phyloP scores from a whole-genome alignment of 2,888 invertebrate species.

The Dyspetes luteomarginatus region DNA sequence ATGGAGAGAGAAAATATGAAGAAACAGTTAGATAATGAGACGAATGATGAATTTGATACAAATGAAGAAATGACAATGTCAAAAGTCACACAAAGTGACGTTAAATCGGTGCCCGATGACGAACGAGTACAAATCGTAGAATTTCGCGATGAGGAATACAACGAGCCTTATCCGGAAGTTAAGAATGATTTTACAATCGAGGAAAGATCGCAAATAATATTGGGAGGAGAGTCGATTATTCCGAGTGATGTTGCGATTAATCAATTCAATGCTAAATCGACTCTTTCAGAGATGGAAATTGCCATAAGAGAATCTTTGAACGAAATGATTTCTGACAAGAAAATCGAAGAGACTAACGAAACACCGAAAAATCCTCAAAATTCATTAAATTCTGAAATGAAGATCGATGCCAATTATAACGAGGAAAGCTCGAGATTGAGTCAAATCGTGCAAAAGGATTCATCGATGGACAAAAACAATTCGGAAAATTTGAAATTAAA shows the following conservation, averaged over 20 bases:
- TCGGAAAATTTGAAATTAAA: not conserved
- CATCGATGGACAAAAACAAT: not conserved
- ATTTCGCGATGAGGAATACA: slow-evolving; percentile 80
- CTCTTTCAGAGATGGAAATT: slow-evolving; percentile 76
- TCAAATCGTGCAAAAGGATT: not conserved
- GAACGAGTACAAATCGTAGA: slow-evolving; percentile 82
- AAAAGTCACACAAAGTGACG: slow-evolving; percentile 61
- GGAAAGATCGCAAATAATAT: slow-evolving; percentile 77
- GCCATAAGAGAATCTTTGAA: slow-evolving; percentile 75
- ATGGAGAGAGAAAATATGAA: slow-evolving; percentile 86
- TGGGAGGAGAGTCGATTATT: slow-evolving; percentile 71
- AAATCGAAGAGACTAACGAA: slow-evolving; percentile 51
- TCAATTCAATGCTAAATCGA: slow-evolving; percentile 69
- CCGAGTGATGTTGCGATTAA: slow-evolving; percentile 59
- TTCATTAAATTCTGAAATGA: not conserved
- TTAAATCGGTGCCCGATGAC: slow-evolving; percentile 78
- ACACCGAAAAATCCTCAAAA: slow-evolving; percentile 10
- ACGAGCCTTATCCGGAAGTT: slow-evolving; percentile 79
- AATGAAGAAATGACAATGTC: slow-evolving; percentile 20
- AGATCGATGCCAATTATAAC: not conserved
- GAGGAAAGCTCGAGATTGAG: not conserved
- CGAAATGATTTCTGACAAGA: slow-evolving; percentile 75
- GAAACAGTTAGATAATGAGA: slow-evolving; percentile 84
- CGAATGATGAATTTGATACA: slow-evolving; percentile 37
- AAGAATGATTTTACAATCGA: slow-evolving; percentile 76